Conservation (phyloP, 2,797 vertebrate species). For the Pantherophis alleghaniensis region DNA sequence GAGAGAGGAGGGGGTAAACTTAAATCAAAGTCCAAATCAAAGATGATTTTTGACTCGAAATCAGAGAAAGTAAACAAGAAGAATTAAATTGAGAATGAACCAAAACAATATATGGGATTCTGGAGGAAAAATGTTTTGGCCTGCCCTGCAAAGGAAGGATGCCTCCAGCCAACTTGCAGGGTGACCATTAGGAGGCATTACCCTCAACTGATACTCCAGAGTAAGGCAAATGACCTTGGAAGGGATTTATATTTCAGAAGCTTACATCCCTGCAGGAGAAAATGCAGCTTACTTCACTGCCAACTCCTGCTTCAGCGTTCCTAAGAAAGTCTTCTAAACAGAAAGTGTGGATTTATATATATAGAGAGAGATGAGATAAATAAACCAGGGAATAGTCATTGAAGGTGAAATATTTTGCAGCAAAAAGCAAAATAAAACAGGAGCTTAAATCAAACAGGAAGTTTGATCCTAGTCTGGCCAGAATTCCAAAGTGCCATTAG, state of each 20-base stretch:
- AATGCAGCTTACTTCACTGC: background rate
- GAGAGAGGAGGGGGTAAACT: rapidly evolving
- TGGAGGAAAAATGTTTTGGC: background rate
- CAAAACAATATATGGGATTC: background rate
- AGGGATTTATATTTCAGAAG: background rate
- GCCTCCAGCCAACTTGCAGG: background rate
- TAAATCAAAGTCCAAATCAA: background rate
- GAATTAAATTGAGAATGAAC: background rate
- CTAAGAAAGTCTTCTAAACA: background rate
- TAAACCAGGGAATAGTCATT: too few species aligned
- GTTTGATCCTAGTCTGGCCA: too few species aligned
- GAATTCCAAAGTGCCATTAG: background rate
- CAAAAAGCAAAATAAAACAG: background rate
- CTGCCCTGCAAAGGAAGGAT: background rate
- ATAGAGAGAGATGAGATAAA: background rate
- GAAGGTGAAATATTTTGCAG: background rate
- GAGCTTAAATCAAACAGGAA: background rate
- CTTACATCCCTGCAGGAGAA: background rate
- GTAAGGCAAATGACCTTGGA: background rate
- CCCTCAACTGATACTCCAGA: background rate
- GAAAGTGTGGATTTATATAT: background rate
- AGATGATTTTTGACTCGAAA: background rate
- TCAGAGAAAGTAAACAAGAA: background rate
- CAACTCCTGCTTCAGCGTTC: background rate
- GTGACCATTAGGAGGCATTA: background rate